Percentiles rank a stretch among this genome's conserved stretches.
Conservation (phyloP, 23 tunicate genomes). For the Styela plicata region DNA sequence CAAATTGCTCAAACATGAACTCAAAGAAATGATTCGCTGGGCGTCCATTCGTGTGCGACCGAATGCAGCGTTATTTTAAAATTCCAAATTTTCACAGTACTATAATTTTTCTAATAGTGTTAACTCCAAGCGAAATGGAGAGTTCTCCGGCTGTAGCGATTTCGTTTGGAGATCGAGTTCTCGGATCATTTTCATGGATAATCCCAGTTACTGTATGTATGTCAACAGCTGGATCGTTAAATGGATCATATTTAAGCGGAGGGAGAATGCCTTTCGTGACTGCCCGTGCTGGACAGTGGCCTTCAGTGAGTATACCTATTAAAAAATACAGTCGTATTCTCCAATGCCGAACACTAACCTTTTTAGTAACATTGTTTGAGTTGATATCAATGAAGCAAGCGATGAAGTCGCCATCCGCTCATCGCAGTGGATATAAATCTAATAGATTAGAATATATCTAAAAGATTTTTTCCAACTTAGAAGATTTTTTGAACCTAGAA, state of each 20-base stretch:
- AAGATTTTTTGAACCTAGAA: no score
- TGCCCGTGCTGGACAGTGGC: conserved; percentile 54
- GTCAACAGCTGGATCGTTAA: conserved; percentile 51
- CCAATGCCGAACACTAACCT: no score
- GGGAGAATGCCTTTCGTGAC: conserved; percentile 66
- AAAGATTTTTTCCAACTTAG: no score
- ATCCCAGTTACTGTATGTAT: conserved; percentile 51
- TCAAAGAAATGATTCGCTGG: no score
- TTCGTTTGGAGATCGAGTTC: conserved; percentile 45
- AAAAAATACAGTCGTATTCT: no score
- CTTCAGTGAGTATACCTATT: conserved; percentile 45
- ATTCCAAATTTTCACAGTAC: not conserved
- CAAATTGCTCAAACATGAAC: no score
- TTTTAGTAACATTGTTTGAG: no score
- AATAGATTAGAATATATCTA: no score
- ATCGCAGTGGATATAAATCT: no score
- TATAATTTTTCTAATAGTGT: conserved; percentile 24
- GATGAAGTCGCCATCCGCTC: no score
- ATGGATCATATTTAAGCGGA: conserved; percentile 46
- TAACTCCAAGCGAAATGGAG: conserved; percentile 53
- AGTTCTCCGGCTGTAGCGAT: conserved; percentile 56
- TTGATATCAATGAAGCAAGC: no score
- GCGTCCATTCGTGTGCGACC: not conserved
- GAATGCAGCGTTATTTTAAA: not conserved
- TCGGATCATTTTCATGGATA: conserved; percentile 59